Evolutionary conservation across 2,888 invertebrate genomes (phyloP), one percentile per base, ranked within the genome.

Genomic region (Drosophila fulvimacula): DNA sequence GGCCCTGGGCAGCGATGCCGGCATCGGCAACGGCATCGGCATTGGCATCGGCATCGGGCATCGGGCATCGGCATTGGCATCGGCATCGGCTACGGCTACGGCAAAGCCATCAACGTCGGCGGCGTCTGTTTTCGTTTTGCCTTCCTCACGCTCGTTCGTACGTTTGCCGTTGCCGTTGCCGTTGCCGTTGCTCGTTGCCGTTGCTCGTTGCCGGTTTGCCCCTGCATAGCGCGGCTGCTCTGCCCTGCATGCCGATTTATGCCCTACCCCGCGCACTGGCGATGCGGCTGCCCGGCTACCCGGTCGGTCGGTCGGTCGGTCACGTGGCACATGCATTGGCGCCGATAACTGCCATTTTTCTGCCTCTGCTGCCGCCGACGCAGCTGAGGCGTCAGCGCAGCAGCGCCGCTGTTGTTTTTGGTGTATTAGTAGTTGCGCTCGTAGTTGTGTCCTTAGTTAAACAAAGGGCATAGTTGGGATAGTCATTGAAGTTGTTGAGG

Each of bases 271-370:
- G 13, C 34, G 32, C 32, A 9, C 49, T 15, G 42, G 49, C 42
- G 38, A 41, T 57, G 15, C 36, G 41, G 30, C 52, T 52, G 10
- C 52, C 61, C 67, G 66, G 64, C 76, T 59, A 64, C 65, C 67
- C 78, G 86, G 86, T 90, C 78, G 86, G 86, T 90, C 88, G 61
- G 63, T 65, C 78, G 86, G 86, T 90, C 78, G 86, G 86, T 90
- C 88, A 88, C 89, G 81, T 89, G 83, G 79, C 79, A 74, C 75
- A 89, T 89, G 82, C 90, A 90, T 90, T 84, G 83, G 85, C 90
- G 90, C 89, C 90, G 90, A 90, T 90, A 90, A 90, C 87, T 85
- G 89, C 79, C 89, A 85, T 85, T 89, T 84, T 89, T 83, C 80
- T 78, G 71, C 78, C 67, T 61, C 70, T 73, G 56, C 52, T 32